Conservation (phyloP, 2,888 invertebrate species). For the Ectemnius lituratus region DNA sequence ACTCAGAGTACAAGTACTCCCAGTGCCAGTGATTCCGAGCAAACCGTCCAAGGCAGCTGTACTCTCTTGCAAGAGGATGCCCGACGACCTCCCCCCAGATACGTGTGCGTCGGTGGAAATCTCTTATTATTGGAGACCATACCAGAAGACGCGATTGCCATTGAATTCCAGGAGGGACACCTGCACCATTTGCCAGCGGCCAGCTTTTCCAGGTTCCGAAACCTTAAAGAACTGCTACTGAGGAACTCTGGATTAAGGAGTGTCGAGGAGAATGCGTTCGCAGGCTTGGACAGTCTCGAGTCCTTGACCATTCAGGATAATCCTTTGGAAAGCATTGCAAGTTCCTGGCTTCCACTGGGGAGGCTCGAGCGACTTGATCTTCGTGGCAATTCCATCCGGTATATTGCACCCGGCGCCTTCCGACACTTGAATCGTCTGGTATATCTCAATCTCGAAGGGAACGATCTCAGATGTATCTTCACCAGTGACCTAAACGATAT, state of each 20-base stretch:
- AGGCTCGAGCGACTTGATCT: conserved; percentile 61
- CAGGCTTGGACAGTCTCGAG: conserved; percentile 46
- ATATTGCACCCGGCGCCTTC: conserved; percentile 63
- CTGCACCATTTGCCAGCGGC: conserved; percentile 53
- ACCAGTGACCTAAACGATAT: conserved; percentile 63
- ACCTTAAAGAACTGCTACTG: conserved; percentile 59
- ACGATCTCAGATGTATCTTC: conserved; percentile 64
- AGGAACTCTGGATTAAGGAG: conserved; percentile 61
- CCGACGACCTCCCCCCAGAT: conserved; percentile 40
- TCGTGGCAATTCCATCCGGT: conserved; percentile 62
- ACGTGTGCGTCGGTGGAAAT: conserved; percentile 63
- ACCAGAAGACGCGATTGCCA: conserved; percentile 53
- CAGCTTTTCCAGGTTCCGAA: conserved; percentile 53
- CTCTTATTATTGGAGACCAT: conserved; percentile 53
- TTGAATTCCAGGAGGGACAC: conserved; percentile 65
- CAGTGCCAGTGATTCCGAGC: background rate
- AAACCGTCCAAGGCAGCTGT: conserved; percentile 43
- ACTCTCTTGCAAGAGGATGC: conserved; percentile 8
- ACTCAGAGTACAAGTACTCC: conserved; percentile 12
- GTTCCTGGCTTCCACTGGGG: conserved; percentile 57
- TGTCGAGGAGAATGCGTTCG: conserved; percentile 61
- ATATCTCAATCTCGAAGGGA: conserved; percentile 67
- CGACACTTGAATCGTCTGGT: conserved; percentile 49
- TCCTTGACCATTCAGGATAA: conserved; percentile 64
- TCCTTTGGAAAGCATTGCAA: conserved; percentile 52